phyloP scores from a whole-genome alignment of 2,888 invertebrate species.

The Lampropteryx suffumata region DNA sequence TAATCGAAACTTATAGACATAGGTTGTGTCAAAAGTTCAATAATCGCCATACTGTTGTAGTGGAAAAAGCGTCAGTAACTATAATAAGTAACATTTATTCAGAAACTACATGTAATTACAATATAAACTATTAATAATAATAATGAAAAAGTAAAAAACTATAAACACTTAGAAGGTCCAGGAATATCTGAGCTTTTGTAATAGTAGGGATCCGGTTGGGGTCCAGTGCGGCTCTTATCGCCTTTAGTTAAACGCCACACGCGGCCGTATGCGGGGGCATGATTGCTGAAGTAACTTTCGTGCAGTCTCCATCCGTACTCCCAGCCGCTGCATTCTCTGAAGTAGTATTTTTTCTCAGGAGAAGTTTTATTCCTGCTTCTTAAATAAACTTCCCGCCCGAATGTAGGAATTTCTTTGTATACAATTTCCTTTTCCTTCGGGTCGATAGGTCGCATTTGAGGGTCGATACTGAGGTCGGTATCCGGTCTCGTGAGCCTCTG shows the following conservation, averaged over 20 bases:
- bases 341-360: conserved; percentile 55
- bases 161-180: conserved; percentile 34
- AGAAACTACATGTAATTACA: not conserved
- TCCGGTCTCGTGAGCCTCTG: conserved; percentile 47
- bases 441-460: conserved; percentile 51
- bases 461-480: conserved; percentile 42
- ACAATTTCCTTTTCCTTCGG: conserved; percentile 42
- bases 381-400: conserved; percentile 49
- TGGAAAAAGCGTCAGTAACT: too few relatives aligned
- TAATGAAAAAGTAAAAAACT: conserved; percentile 9
- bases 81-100: conserved; percentile 3
- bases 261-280: conserved; percentile 39
- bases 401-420: conserved; percentile 48
- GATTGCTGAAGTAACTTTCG: conserved; percentile 44
- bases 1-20: too few relatives aligned
- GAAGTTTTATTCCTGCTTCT: conserved; percentile 40
- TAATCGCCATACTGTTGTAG: too few relatives aligned
- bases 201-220: conserved; percentile 50
- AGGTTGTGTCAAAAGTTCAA: too few relatives aligned
- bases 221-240: conserved; percentile 45
- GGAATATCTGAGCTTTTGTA: conserved; percentile 39
- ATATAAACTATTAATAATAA: conserved; percentile 6
- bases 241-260: conserved; percentile 44
- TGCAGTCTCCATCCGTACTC: conserved; percentile 52
- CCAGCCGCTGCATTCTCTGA: conserved; percentile 43